Percentiles rank a stretch among this genome's conserved stretches.
phyloP scores from a whole-genome alignment of 2,113 vertebrate genomes.

The Eclectus roratus region DNA sequence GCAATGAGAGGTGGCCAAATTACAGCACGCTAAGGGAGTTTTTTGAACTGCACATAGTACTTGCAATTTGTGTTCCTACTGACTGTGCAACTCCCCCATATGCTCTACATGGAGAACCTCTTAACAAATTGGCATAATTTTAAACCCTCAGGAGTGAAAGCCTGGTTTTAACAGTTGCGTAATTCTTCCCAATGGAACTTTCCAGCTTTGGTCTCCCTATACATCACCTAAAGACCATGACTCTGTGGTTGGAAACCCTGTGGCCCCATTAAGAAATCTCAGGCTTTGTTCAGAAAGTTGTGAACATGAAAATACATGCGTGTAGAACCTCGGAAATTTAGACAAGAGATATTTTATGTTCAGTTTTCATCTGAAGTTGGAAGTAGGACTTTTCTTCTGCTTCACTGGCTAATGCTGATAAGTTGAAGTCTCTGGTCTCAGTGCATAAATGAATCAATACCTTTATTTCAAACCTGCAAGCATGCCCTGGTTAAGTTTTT shows the following conservation, averaged over 20 bases:
- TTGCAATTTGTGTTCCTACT: neutral
- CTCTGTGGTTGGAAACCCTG: neutral
- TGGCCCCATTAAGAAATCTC: neutral
- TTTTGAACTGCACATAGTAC: neutral
- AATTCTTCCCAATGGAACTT: neutral
- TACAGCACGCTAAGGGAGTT: neutral
- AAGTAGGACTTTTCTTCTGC: neutral
- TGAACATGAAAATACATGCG: rapidly evolving
- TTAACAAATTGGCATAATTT: neutral
- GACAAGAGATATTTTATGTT: neutral
- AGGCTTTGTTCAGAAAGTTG: neutral
- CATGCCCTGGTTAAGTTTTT: neutral
- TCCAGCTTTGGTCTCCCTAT: neutral
- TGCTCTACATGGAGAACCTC: neutral
- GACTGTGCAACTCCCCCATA: neutral
- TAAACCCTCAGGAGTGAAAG: neutral
- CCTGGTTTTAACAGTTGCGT: neutral
- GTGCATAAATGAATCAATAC: neutral
- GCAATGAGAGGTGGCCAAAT: neutral
- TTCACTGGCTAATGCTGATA: neutral
- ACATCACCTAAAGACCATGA: neutral
- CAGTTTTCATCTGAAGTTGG: neutral
- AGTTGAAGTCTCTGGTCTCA: neutral
- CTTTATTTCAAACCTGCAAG: neutral
- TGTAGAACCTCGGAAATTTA: neutral